A percentile compares a stretch with the other conserved stretches of the same genome.
These are phyloP conservation scores for Nymphalis c-album DNA, from an alignment of 2,888 invertebrate species.

Conservation along the genomic window DNA sequence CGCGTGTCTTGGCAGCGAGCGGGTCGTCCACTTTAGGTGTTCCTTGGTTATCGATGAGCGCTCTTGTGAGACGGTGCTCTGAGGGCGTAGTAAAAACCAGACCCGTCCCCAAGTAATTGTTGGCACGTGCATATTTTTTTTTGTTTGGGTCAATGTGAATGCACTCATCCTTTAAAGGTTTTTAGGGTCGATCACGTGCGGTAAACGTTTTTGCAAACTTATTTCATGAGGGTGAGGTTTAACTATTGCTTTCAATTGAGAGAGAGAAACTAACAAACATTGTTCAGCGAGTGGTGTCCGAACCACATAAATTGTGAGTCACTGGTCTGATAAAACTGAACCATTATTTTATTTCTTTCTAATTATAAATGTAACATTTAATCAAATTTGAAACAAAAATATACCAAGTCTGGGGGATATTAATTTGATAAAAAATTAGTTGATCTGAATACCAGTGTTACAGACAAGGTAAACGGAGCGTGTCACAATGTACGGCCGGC, in stretches of 20 bases:
- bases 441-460: constrained; percentile 14
- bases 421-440: background rate
- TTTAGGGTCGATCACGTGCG: constrained; percentile 45
- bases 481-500: constrained; percentile 74
- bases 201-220: background rate
- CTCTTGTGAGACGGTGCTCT: constrained; percentile 43
- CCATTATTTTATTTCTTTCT: constrained; percentile 52
- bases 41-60: constrained; percentile 43
- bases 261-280: background rate
- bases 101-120: constrained; percentile 68
- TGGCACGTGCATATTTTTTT: constrained; percentile 72
- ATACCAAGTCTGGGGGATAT: constrained; percentile 38
- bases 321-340: background rate
- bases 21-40: constrained; percentile 44
- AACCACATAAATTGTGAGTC: background rate
- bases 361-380: background rate
- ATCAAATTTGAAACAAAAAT: too few relatives aligned
- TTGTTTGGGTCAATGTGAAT: constrained; percentile 58
- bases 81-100: constrained; percentile 54
- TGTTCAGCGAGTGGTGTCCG: background rate
- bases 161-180: constrained; percentile 58
- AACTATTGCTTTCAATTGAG: background rate
- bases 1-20: constrained; percentile 66
- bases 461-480: constrained; percentile 59
- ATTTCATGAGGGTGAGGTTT: background rate